phyloP scores from a whole-genome alignment of 1,140 invertebrate species.

The Trichogramma pretiosum region DNA sequence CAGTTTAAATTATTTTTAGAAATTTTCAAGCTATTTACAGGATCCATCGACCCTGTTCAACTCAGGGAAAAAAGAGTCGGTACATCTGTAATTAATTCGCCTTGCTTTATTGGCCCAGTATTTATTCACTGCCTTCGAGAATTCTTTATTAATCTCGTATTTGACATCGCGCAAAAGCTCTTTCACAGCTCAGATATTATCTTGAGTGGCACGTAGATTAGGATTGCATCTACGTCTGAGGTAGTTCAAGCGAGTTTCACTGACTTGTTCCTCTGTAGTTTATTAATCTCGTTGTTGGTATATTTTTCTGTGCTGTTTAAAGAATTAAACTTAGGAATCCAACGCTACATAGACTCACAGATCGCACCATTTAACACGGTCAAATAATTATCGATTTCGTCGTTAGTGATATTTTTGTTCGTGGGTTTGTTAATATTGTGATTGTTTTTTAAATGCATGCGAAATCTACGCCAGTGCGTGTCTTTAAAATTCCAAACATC shows the following conservation, averaged over 20 bases:
- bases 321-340: constrained; percentile 7
- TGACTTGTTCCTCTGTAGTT: constrained; percentile 11
- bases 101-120: not conserved
- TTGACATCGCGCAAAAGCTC: constrained; percentile 12
- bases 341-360: not conserved
- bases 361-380: constrained; percentile 4
- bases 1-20: not conserved
- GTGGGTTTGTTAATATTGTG: not conserved
- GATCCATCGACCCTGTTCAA: not conserved
- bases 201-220: constrained; percentile 2
- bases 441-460: not conserved
- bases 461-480: constrained; percentile 18
- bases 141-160: not conserved
- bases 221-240: not conserved
- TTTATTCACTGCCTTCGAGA: not conserved
- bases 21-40: constrained; percentile 11
- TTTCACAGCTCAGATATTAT: constrained; percentile 2
- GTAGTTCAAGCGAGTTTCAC: not conserved
- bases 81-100: not conserved
- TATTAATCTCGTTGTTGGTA: constrained; percentile 9
- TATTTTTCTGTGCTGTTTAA: constrained; percentile 9
- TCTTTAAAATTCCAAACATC: no score
- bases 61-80: not conserved
- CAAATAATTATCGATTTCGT: constrained; percentile 16
- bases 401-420: constrained; percentile 13